Evolutionary conservation across 53 echinoderm and acorn worm species (phyloP), one percentile per base, ranked within the genome.

Genomic region (Astropecten irregularis): DNA sequence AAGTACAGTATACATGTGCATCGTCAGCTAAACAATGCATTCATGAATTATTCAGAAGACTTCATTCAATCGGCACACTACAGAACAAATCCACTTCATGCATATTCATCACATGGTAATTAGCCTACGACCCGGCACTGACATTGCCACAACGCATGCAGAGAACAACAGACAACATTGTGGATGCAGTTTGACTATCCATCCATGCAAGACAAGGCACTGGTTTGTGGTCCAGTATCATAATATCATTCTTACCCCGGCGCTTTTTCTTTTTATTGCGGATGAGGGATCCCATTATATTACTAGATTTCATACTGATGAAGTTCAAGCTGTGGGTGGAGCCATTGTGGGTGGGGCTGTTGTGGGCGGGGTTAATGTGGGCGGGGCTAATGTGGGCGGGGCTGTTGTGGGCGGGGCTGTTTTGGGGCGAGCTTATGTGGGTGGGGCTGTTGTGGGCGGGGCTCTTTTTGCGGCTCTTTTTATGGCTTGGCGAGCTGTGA

Each of bases 211-310:
- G 30, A 29, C 36, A 9, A 23, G 47, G 14, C 47, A 2, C n/a
- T n/a, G n/a, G n/a, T n/a, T n/a, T n/a, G n/a, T n/a, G n/a, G n/a
- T n/a, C n/a, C n/a, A n/a, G n/a, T n/a, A n/a, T n/a, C n/a, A n/a
- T n/a, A n/a, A n/a, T n/a, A n/a, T 27, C 30, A 9, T 25, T 79
- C 79, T 79, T 79, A 79, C 79, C 79, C 79, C 79, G 36, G 60
- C 79, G 79, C 31, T 79, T 79, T 79, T 63, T 79, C 79, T 79
- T 79, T 79, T 79, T 79, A 63, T 60, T 79, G 63, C 79, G 79
- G 79, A 79, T 79, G 60, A 79, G 62, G 18, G 79, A 23, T 9
- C 46, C 79, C 44, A 79, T 62, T 35, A 79, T 14, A 57, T 37
- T 68, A 59, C 79, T 79, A 31, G 57, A 56, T 57, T 56, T 74